Base-by-base conservation (phyloP, 1,140 invertebrate species). In the Stegodyphus dumicola region DNA sequence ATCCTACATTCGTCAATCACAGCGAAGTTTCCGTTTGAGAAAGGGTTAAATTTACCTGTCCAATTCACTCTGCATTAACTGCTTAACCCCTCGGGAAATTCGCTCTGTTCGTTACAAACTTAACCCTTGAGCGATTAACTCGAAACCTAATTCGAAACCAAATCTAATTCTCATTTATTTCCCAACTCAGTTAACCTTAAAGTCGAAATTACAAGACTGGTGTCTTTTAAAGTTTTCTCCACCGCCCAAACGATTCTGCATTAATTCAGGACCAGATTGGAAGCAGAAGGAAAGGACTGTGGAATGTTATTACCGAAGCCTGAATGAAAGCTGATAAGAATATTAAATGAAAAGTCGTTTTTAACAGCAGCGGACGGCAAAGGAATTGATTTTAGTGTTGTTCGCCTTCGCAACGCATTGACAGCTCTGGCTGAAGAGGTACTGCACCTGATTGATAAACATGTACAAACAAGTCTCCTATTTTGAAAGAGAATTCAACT, bases 321-420 rank as follows among this genome's bases (percentile, higher is more conserved):
- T 81, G 78, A 73, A 15, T n/a, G 69, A 49, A 70, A 69, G 56
- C 78, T 81, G 78, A 81, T 81, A 81, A 81, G 78, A 81, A 71
- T 81, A 81, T 81, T 71, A 81, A 64, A 81, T 81, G 54, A 70
- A 81, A 81, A 81, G 66, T 81, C 78, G 78, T 81, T 81, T 81
- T 77, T 77, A 67, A 77, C 64, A 13, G 48, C 10, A 53, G 48
- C 33, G 33, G 33, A 33, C 33, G 33, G 33, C 33, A 33, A 33
- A 33, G 33, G 33, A 33, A 33, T 33, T 33, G 33, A 33, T 33
- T 33, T 33, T 33, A 33, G 1, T 33, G 33, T 33, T 33, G 33
- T 33, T 33, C 33, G 33, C 33, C 33, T 33, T 1, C 33, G 33
- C 33, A 33, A 33, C 1, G 33, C 33, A 33, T 33, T 33, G 33